Evolutionary conservation across 1,140 invertebrate species (phyloP), one percentile per base, ranked within the genome.

Genomic region (Manduca sexta): DNA sequence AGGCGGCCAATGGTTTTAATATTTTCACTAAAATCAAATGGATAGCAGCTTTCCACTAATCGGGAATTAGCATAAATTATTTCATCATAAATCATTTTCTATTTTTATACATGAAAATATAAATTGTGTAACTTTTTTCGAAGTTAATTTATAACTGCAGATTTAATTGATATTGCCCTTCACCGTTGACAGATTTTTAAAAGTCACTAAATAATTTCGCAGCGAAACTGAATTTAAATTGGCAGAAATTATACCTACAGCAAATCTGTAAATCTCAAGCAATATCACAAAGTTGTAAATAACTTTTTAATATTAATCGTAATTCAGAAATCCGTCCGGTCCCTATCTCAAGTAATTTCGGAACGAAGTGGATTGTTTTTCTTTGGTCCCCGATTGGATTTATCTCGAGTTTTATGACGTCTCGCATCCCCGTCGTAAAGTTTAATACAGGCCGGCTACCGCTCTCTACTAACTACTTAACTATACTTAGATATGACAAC

Each of bases 381-480:
- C 70, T 73, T 63, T 52, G 64, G 67, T 70, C 67, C 60, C 62
- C 70, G 74, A 81, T 79, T 72, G 70, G 77, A 79, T 76, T 79
- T 79, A 82, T 79, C 79, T 79, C 67, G 66, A 76, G 64, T 79
- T 82, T 84, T 81, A 82, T 73, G 65, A 65, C 68, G 69, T 73
- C 70, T 73, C 76, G 66, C 65, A 79, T 78, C 77, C 70, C 76
- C 47, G 51, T 84, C 81, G 78, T 84, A 84, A 84, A 82, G 40
- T 82, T 80, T 81, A 78, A 71, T 71, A 69, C 70, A 68, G 60
- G 54, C 60, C 62, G 53, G 70, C 78, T 79, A 79, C 78, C 65
- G 67, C 66, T 63, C 64, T 62, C 64, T 66, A 51, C 45, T 51
- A 39, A 34, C 43, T 17, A 30, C 16, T n/a, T 34, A 37, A 35